A percentile compares a stretch with the other conserved stretches of the same genome.
phyloP scores from a whole-genome alignment of 2,113 vertebrate genomes.

The Upupa epops region DNA sequence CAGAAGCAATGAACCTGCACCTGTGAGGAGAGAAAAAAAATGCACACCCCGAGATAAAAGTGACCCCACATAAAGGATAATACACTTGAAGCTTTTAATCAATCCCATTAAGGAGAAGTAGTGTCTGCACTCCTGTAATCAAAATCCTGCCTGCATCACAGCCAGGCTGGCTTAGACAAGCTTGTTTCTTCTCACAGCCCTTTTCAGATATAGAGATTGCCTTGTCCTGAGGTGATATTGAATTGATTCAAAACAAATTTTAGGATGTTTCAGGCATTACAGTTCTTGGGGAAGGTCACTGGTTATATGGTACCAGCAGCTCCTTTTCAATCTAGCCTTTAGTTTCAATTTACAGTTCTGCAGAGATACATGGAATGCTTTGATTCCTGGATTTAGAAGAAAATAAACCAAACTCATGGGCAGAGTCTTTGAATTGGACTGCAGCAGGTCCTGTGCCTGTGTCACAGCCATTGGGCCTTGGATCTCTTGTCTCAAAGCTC shows the following conservation, averaged over 20 bases:
- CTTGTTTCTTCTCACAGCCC: neutral
- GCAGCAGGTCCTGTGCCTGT: neutral
- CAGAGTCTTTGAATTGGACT: neutral
- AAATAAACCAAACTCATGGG: neutral
- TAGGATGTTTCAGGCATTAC: constrained; percentile 25
- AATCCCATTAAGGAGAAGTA: constrained; percentile 17
- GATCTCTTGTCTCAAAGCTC: neutral
- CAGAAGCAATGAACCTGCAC: neutral
- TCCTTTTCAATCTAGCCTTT: constrained; percentile 25
- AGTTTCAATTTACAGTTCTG: constrained; percentile 30
- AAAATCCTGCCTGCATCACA: neutral
- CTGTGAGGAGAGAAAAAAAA: neutral
- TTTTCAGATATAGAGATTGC: neutral
- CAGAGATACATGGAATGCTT: neutral
- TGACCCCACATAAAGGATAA: neutral
- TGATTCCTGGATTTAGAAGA: neutral
- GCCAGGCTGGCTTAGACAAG: neutral
- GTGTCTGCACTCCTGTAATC: neutral
- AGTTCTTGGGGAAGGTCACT: neutral
- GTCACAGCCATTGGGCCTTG: neutral
- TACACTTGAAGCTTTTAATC: constrained; percentile 12
- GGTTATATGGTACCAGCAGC: neutral
- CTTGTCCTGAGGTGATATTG: neutral
- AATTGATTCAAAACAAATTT: constrained; percentile 29
- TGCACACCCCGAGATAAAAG: neutral